Base-by-base conservation (phyloP, 2,113 vertebrate genomes). In the Apodemus sylvaticus region DNA sequence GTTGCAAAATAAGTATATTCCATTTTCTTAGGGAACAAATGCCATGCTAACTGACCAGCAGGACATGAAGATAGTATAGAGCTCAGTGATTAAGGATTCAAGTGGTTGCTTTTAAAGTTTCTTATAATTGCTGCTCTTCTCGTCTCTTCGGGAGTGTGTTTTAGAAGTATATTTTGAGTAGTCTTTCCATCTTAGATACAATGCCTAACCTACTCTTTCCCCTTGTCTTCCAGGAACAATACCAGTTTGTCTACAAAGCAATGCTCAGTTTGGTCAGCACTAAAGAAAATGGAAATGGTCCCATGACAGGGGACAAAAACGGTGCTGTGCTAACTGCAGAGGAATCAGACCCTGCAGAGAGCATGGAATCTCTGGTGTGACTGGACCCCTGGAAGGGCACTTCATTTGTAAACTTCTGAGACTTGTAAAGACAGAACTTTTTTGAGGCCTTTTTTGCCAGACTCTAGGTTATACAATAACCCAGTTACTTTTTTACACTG, bases 401-500 rank as follows among this genome's bases (percentile, higher is more conserved):
- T 99, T 99, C 96, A 97, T 99, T 99, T 99, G 99, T 99, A 99
- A 99, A 99, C 98, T 98, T 99, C 98, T 98, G 99, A 99, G 99
- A 98, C 99, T 99, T 99, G 99, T 64, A 85, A 85, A 85, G 83
- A 86, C 83, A 99, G 99, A 99, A 99, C 99, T 99, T 99, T 99
- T 99, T 99, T 98, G 99, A 99, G 99, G 99, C 99, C 99, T 99
- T 99, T 99, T 99, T 99, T 99, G 99, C 99, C 99, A 99, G 99
- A 99, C 99, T 99, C 99, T 99, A 99, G 99, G 99, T 99, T 99
- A 99, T 99, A 99, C 99, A 98, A 99, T 99, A 99, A 99, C 99
- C 99, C 99, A 98, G 99, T 99, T 99, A 99, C 99, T 99, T 99
- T 99, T 99, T 99, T 99, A 99, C 99, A 99, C 99, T 99, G 99